Conservation (phyloP, 92 coral and sea anemone species). For the Epizoanthus ramosus region DNA sequence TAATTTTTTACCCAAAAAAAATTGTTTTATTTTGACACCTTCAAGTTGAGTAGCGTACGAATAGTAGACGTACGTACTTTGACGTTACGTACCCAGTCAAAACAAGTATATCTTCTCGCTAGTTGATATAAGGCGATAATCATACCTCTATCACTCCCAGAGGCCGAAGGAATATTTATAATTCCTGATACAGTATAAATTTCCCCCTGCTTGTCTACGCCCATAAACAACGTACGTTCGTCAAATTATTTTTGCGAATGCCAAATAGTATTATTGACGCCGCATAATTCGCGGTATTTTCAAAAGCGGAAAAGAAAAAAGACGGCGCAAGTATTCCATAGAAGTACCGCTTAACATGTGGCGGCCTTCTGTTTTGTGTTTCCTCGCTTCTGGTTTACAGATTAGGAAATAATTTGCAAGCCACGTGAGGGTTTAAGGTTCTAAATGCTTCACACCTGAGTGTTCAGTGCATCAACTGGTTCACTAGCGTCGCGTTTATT, state of each 20-base stretch:
- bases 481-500: slow-evolving; percentile 1
- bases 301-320: slow-evolving; percentile 3
- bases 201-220: neutral
- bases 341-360: slow-evolving; percentile 21
- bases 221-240: slow-evolving; percentile 14
- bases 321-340: neutral
- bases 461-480: neutral
- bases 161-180: slow-evolving; percentile 4
- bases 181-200: neutral
- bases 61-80: neutral
- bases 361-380: slow-evolving; percentile 35
- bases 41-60: slow-evolving; percentile 1
- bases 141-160: neutral
- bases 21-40: slow-evolving; percentile 22
- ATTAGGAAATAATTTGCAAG: slow-evolving; percentile 23
- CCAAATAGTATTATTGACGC: neutral
- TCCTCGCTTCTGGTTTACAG: slow-evolving; percentile 20
- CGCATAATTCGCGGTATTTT: slow-evolving; percentile 13
- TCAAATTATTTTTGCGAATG: neutral
- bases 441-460: slow-evolving; percentile 13
- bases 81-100: neutral
- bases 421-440: slow-evolving; percentile 10
- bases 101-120: neutral
- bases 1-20: slow-evolving; percentile 2
- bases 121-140: neutral